These are phyloP conservation scores for Neuroterus valhalla DNA, from an alignment of 1,140 invertebrate genomes.

Conservation along the genomic window DNA sequence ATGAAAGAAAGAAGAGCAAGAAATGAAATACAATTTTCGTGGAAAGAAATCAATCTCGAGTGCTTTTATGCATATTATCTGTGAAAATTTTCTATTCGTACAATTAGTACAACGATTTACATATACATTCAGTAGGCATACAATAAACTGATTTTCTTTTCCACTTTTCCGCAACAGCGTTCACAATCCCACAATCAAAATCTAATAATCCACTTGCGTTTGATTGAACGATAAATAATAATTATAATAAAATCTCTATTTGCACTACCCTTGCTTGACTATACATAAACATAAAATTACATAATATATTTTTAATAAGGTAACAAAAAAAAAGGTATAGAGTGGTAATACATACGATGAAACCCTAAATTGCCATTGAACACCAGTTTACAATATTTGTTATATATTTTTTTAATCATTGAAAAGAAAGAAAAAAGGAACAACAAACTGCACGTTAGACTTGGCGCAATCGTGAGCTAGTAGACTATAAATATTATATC, in stretches of 20 bases:
- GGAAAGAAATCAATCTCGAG: not conserved
- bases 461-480: slow-evolving; percentile 31
- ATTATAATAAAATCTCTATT: slow-evolving; percentile 46
- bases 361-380: slow-evolving; percentile 36
- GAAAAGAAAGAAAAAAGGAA: slow-evolving; percentile 30
- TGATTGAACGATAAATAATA: slow-evolving; percentile 35
- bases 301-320: slow-evolving; percentile 39
- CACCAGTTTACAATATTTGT: slow-evolving; percentile 31
- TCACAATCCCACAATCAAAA: slow-evolving; percentile 30
- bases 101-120: slow-evolving; percentile 21
- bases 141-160: slow-evolving; percentile 24
- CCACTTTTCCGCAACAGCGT: slow-evolving; percentile 23
- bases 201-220: slow-evolving; percentile 17
- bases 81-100: slow-evolving; percentile 9
- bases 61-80: slow-evolving; percentile 2
- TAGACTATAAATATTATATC: slow-evolving; percentile 40
- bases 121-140: slow-evolving; percentile 20
- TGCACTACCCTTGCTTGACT: slow-evolving; percentile 24
- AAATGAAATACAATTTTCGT: slow-evolving; percentile 6
- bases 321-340: slow-evolving; percentile 25
- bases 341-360: slow-evolving; percentile 40
- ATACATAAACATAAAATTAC: slow-evolving; percentile 34
- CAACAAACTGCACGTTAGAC: slow-evolving; percentile 9
- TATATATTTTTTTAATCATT: slow-evolving; percentile 25
- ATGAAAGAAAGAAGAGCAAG: slow-evolving; percentile 13